Percentiles rank a stretch among this genome's conserved stretches.
phyloP scores from a whole-genome alignment of 2,797 vertebrate species.

The Holocentrus rufus region DNA sequence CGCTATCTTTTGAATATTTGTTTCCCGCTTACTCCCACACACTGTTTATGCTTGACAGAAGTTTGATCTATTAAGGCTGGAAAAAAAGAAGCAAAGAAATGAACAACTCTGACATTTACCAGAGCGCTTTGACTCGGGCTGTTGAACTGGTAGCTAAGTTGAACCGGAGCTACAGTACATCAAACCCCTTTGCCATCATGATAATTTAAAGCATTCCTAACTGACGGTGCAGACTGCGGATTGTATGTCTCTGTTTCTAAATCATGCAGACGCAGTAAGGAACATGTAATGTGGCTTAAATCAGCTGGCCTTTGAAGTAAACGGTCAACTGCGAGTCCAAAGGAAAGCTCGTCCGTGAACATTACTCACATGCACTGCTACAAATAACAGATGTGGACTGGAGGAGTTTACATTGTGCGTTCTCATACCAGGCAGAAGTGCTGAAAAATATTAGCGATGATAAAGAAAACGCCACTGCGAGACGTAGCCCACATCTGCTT shows the following conservation, averaged over 20 bases:
- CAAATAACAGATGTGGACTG: slow-evolving; percentile 6
- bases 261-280: slow-evolving; percentile 28
- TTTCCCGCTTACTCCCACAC: slow-evolving; percentile 1
- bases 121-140: slow-evolving; percentile 25
- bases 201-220: slow-evolving; percentile 50
- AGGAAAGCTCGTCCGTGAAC: neutral
- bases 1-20: slow-evolving; percentile 16
- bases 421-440: slow-evolving; percentile 22
- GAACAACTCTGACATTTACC: slow-evolving; percentile 25
- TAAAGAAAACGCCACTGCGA: neutral
- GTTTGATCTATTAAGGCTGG: neutral
- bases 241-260: slow-evolving; percentile 45
- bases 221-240: slow-evolving; percentile 41
- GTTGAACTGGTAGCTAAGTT: slow-evolving; percentile 13
- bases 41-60: neutral
- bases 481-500: slow-evolving; percentile 46
- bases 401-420: slow-evolving; percentile 8
- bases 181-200: slow-evolving; percentile 23
- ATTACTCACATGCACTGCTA: slow-evolving; percentile 16
- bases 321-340: neutral
- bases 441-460: slow-evolving; percentile 32
- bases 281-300: slow-evolving; percentile 16
- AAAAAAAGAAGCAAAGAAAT: neutral
- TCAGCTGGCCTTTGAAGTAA: slow-evolving; percentile 22
- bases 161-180: slow-evolving; percentile 34